phyloP scores from a whole-genome alignment of 2,113 vertebrate species.

The Axis porcinus region DNA sequence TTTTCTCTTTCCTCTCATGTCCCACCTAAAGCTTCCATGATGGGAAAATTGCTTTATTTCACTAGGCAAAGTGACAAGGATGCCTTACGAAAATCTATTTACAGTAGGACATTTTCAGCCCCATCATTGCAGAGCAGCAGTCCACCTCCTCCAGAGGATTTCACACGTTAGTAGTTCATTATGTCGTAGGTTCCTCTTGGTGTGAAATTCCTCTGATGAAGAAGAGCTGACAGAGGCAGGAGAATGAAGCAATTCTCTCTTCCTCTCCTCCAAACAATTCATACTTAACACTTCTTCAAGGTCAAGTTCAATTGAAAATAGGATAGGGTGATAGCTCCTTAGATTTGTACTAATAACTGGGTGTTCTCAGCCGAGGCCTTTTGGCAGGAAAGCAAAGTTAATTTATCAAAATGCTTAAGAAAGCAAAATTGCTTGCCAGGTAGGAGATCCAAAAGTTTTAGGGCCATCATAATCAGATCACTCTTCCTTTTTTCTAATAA shows the following conservation, averaged over 20 bases:
- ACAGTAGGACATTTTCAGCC: conserved; percentile 38
- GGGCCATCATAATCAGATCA: conserved; percentile 5
- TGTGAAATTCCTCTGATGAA: conserved; percentile 54
- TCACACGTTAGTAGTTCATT: conserved; percentile 59
- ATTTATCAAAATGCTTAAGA: conserved; percentile 54
- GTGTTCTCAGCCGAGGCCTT: conserved; percentile 18
- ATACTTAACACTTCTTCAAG: conserved; percentile 50
- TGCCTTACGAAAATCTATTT: conserved; percentile 64
- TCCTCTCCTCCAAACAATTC: background rate
- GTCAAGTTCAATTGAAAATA: conserved; percentile 48
- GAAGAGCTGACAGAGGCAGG: conserved; percentile 38
- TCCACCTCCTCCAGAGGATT: background rate
- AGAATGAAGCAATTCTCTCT: conserved; percentile 27
- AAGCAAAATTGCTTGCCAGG: conserved; percentile 37
- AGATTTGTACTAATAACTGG: conserved; percentile 54
- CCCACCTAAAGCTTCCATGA: background rate
- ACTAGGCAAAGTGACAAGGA: conserved; percentile 63
- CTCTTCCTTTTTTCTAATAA: conserved; percentile 11
- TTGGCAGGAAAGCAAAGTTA: conserved; percentile 48
- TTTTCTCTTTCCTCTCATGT: conserved; percentile 14
- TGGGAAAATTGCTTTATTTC: conserved; percentile 49
- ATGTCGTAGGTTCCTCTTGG: conserved; percentile 43
- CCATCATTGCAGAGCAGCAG: background rate
- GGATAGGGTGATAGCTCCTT: background rate
- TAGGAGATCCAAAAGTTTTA: conserved; percentile 25